Evolutionary conservation across 1,140 invertebrate genomes (phyloP), one percentile per base, ranked within the genome.

Genomic region (Phortica variegata): DNA sequence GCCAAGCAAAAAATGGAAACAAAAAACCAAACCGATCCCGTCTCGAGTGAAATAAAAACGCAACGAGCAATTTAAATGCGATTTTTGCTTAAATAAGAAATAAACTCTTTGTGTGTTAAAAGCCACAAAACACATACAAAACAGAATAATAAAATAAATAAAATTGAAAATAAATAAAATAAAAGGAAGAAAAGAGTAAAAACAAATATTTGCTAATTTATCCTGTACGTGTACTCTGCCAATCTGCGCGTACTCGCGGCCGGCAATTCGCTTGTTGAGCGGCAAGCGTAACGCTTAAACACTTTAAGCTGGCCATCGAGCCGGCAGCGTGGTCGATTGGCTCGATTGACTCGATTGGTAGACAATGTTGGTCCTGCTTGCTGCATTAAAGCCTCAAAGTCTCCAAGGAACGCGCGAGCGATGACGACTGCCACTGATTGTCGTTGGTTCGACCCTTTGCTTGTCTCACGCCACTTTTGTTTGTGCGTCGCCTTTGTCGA

Each of bases 31-130:
- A n/a, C n/a, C n/a, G n/a, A n/a, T n/a, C n/a, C n/a, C n/a, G n/a
- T n/a, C n/a, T n/a, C n/a, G n/a, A n/a, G n/a, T n/a, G n/a, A n/a
- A n/a, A n/a, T n/a, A n/a, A n/a, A n/a, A n/a, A n/a, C n/a, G n/a
- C n/a, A n/a, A n/a, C n/a, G n/a, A 26, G 10, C 23, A 69, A 68
- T 68, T 69, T 68, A 68, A 68, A 68, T 68, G 63, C 65, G 63
- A 68, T 69, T 68, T 68, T 68, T 68, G 58, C 63, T 68, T 68
- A 68, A 68, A 69, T 68, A 68, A 68, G 63, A 68, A 68, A 68
- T 68, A 68, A 68, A 68, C 69, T 60, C 51, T 54, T 32, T 36
- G 37, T 15, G 32, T n/a, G 13, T 34, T n/a, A 34, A 34, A 34
- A 15, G n/a, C 15, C 62, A 43, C 44, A 43, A 43, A 38, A 40